Conservation (phyloP, 2,113 vertebrate species). For the Passer montanus region DNA sequence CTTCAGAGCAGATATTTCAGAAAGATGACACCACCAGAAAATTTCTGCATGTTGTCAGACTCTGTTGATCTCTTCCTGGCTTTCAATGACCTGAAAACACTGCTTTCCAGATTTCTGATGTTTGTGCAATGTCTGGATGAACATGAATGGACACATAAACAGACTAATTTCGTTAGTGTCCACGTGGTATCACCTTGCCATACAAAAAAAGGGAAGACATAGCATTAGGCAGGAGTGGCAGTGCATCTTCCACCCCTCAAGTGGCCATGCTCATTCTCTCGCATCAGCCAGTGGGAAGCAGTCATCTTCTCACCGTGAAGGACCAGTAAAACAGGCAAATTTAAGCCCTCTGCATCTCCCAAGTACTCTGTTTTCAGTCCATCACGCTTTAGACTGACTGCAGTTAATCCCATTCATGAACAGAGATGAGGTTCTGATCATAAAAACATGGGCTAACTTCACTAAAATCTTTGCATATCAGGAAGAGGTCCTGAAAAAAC, state of each 20-base stretch:
- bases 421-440: not conserved
- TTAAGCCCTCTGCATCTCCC: not conserved
- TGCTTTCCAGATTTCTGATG: not conserved
- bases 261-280: not conserved
- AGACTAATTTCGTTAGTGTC: not conserved
- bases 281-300: accelerated
- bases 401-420: not conserved
- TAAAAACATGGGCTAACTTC: not conserved
- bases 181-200: not conserved
- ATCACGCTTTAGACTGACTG: not conserved
- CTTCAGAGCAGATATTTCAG: not conserved
- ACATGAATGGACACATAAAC: not conserved
- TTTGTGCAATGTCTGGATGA: not conserved
- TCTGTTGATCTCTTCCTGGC: not conserved
- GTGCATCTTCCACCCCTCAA: not conserved
- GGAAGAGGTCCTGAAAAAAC: not conserved
- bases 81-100: not conserved
- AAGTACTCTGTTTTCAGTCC: not conserved
- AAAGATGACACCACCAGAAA: not conserved
- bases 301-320: not conserved
- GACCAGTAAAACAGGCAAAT: not conserved
- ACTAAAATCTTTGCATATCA: not conserved
- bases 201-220: not conserved
- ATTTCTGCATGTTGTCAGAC: not conserved
- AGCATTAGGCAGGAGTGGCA: not conserved